phyloP scores from a whole-genome alignment of 2,113 vertebrate species.

The Caloenas nicobarica region DNA sequence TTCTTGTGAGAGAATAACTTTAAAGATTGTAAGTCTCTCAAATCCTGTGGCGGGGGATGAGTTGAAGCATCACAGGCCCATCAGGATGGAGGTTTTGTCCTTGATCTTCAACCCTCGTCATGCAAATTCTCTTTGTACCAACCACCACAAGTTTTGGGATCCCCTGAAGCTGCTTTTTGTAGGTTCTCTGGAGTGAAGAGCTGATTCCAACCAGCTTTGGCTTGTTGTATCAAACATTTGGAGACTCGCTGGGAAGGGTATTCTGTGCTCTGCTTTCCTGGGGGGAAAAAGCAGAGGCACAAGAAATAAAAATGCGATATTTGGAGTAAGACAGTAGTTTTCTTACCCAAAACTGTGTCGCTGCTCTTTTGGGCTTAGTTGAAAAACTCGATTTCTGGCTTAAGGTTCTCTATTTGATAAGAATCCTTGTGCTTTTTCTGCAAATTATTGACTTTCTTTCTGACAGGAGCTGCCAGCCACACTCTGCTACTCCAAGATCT shows the following conservation, averaged over 20 bases:
- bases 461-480: constrained; percentile 83
- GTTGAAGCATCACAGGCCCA: accelerated
- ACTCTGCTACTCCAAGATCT: constrained; percentile 81
- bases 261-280: accelerated
- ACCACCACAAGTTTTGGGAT: neutral
- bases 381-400: accelerated
- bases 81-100: accelerated
- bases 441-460: neutral
- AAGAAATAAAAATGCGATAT: neutral
- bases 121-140: neutral
- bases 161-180: accelerated
- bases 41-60: neutral
- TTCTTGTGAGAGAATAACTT: neutral
- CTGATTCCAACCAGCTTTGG: neutral
- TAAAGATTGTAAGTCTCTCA: accelerated
- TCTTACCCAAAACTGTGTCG: neutral
- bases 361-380: neutral
- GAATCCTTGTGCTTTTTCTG: neutral
- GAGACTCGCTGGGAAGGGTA: accelerated
- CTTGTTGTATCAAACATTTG: neutral
- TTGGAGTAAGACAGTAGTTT: neutral
- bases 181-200: neutral
- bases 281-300: neutral
- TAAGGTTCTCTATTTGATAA: accelerated
- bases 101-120: accelerated